These are phyloP conservation scores for Phylloscopus whistleri DNA, from an alignment of 2,113 vertebrate species.

Conservation along the genomic window DNA sequence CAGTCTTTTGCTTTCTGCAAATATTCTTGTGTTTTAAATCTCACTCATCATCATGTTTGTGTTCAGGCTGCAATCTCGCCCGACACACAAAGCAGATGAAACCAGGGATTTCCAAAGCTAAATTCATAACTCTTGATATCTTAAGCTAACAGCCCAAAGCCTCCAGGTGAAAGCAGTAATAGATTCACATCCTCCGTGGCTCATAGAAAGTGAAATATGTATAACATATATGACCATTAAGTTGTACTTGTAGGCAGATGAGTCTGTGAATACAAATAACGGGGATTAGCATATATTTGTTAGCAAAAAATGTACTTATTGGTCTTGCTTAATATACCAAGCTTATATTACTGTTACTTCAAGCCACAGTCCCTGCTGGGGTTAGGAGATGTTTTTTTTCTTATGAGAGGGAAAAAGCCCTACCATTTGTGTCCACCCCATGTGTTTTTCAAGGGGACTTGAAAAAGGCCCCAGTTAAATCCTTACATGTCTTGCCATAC, in stretches of 20 bases:
- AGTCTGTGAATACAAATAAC: not conserved
- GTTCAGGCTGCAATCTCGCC: not conserved
- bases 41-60: constrained; percentile 27
- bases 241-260: not conserved
- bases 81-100: not conserved
- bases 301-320: not conserved
- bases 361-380: not conserved
- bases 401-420: not conserved
- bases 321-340: not conserved
- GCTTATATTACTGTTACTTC: not conserved
- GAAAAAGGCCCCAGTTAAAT: not conserved
- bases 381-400: not conserved
- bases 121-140: not conserved
- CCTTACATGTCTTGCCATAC: not conserved
- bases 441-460: not conserved
- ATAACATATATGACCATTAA: not conserved
- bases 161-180: not conserved
- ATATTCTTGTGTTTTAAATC: constrained; percentile 5
- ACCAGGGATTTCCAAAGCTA: constrained; percentile 11
- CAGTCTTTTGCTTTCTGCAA: constrained; percentile 11
- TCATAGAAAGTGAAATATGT: not conserved
- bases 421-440: not conserved
- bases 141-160: constrained; percentile 8
- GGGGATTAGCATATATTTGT: not conserved
- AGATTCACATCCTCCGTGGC: not conserved